Evolutionary conservation across 2,888 invertebrate species (phyloP), one percentile per base, ranked within the genome.

Genomic region (Helobdella robusta): DNA sequence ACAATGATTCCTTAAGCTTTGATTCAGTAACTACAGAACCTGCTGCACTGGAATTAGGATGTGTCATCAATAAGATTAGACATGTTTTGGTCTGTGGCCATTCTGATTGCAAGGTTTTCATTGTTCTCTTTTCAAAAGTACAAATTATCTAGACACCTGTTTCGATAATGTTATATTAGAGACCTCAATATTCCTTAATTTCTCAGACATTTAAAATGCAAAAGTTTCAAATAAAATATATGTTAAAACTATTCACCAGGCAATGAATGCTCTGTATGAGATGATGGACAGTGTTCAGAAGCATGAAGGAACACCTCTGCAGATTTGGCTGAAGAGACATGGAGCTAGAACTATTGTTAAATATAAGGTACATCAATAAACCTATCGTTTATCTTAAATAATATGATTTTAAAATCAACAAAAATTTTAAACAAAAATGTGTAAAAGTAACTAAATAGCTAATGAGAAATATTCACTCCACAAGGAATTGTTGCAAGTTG

Each of bases 11-110:
- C 1, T 20, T 69, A 15, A 67, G 64, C 60, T 63, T 89, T 74
- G 89, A 91, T 78, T 85, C 88, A 75, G 89, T 89, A 4, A 90
- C 91, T 73, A 92, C 92, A 73, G 95, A 97, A 81, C 92, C 94
- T 8, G 95, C 93, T 5, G 95, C 93, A 3, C 81, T 97, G 72
- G 95, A 97, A 81, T 83, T 97, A 64, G 93, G 91, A 30, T 95
- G 94, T 78, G 86, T 93, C 25, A 84, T 91, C 48, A 92, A 93
- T 76, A 86, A 90, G 73, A 90, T 95, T 70, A 83, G 87, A 68
- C 91, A 95, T 76, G 86, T 95, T 48, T 89, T 95, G 69, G 91
- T 97, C 2, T 94, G 94, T 77, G 97, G 97, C 0, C 95, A 97
- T 78, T 93, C 94, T 68, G 95, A 97, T 78, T 97, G 97, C 79